Percentiles rank a stretch among this genome's conserved stretches.
These are phyloP conservation scores for Metopolophium dirhodum DNA, from an alignment of 1,140 invertebrate genomes.

Conservation along the genomic window DNA sequence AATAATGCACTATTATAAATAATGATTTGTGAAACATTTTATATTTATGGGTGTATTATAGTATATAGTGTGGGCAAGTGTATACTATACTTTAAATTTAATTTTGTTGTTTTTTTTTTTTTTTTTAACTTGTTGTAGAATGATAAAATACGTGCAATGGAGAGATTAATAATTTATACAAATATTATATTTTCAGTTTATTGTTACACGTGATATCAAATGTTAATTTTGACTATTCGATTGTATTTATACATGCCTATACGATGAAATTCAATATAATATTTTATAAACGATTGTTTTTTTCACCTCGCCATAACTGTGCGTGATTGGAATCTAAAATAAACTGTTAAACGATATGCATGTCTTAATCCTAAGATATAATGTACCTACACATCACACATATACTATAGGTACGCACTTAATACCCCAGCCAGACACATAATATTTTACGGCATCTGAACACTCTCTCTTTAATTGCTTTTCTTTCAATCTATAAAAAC, in stretches of 20 bases:
- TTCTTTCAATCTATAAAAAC: neutral
- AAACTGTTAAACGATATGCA: neutral
- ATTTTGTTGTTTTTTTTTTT: too few species aligned
- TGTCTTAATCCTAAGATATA: neutral
- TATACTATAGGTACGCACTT: neutral
- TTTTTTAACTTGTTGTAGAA: neutral
- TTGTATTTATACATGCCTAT: neutral
- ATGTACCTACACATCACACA: neutral
- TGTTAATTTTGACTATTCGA: neutral
- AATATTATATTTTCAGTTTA: neutral
- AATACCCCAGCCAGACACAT: neutral
- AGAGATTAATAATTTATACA: neutral
- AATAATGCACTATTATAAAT: neutral
- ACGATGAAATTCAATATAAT: neutral
- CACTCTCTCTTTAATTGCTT: neutral
- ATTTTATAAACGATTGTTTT: neutral
- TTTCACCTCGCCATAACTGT: neutral
- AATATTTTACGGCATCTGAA: neutral
- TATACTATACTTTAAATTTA: neutral
- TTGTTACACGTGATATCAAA: neutral
- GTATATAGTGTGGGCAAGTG: neutral
- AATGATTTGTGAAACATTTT: neutral
- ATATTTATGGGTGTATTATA: neutral
- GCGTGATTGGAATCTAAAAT: neutral
- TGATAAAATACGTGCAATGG: neutral